Conservation (phyloP, 2,888 invertebrate species). For the Trichopria drosophilae region DNA sequence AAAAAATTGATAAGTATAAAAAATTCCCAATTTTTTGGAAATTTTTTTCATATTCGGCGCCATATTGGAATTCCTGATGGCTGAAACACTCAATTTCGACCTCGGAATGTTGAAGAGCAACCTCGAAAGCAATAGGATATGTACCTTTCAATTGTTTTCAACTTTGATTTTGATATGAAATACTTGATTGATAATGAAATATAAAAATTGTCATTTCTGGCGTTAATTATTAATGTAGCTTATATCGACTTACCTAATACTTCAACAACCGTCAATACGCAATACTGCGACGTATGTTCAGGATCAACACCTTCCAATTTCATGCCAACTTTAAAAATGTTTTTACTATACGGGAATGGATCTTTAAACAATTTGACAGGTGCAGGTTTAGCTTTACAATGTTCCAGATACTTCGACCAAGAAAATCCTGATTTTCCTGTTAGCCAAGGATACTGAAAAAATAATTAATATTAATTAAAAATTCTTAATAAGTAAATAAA, state of each 20-base stretch:
- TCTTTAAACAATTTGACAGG: conserved; percentile 78
- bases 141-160: no score
- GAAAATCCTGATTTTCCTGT: conserved; percentile 74
- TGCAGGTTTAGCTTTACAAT: conserved; percentile 73
- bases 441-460: conserved; percentile 67
- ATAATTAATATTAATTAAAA: conserved; percentile 19
- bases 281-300: conserved; percentile 84
- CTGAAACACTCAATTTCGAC: no score
- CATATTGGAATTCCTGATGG: no score
- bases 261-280: conserved; percentile 83
- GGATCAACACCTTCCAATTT: conserved; percentile 93
- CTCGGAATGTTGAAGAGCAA: no score
- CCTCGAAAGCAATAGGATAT: no score
- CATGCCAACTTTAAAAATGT: conserved; percentile 82
- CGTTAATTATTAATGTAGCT: no score
- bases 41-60: no score
- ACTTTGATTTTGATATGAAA: no score
- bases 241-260: conserved; percentile 62
- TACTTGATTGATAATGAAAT: no score
- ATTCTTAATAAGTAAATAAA: conserved; percentile 10
- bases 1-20: no score
- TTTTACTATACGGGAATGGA: conserved; percentile 75
- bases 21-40: no score
- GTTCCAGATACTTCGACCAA: conserved; percentile 76
- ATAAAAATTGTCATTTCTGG: no score